A percentile compares a stretch with the other conserved stretches of the same genome.
phyloP scores from a whole-genome alignment of 2,113 vertebrate genomes.

The Chascanopsetta lugubris region DNA sequence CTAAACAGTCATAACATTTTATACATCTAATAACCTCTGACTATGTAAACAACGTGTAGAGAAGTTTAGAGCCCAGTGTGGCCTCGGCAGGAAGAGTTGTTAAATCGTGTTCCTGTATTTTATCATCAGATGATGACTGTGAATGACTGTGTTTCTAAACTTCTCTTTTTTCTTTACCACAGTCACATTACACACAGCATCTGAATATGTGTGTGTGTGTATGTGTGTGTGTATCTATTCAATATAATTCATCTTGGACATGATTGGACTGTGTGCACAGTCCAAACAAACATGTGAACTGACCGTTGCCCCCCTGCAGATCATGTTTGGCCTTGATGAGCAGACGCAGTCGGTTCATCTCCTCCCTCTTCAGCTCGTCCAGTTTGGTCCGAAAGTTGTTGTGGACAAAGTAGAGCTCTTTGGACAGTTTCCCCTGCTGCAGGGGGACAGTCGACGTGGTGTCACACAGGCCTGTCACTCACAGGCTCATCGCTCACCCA shows the following conservation, averaged over 20 bases:
- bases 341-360: conserved; percentile 90
- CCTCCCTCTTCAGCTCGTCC: conserved; percentile 95
- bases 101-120: too few relatives aligned
- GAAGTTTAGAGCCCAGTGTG: too few relatives aligned
- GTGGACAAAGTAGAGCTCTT: conserved; percentile 94
- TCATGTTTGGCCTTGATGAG: conserved; percentile 94
- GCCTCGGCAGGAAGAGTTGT: too few relatives aligned
- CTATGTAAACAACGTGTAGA: too few relatives aligned
- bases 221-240: too few relatives aligned
- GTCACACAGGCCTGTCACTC: conserved; percentile 14
- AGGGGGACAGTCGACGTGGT: conserved; percentile 9
- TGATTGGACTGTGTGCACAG: not conserved
- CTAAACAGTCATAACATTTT: too few relatives aligned
- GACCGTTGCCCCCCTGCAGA: conserved; percentile 82
- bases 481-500: not conserved
- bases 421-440: conserved; percentile 91
- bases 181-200: too few relatives aligned
- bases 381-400: conserved; percentile 91
- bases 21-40: too few relatives aligned
- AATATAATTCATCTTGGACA: not conserved
- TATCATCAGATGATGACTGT: too few relatives aligned
- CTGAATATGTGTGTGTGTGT: too few relatives aligned
- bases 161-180: too few relatives aligned
- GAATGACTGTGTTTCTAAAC: too few relatives aligned
- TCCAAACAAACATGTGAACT: not conserved